Evolutionary conservation across 2,797 vertebrate species (phyloP).

Genomic region (Myotis planiceps): DNA sequence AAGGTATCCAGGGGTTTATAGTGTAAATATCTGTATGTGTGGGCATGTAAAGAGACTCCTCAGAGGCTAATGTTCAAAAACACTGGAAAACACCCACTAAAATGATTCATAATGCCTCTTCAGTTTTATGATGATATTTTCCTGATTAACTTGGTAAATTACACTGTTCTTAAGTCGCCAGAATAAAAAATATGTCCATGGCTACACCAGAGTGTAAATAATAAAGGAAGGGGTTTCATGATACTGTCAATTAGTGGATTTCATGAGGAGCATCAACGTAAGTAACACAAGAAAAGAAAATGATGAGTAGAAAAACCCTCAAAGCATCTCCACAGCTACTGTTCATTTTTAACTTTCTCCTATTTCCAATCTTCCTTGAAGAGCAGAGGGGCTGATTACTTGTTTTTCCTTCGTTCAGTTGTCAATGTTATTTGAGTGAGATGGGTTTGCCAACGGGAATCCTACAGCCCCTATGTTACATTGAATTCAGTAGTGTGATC

Average conservation of each 20-base stretch:
- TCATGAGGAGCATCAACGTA: neutral
- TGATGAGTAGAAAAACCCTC: neutral
- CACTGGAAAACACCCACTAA: conserved; percentile 37
- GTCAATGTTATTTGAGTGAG: neutral
- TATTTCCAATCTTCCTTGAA: neutral
- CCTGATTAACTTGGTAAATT: conserved; percentile 65
- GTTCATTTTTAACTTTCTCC: conserved; percentile 4
- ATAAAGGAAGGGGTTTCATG: neutral
- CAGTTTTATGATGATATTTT: conserved; percentile 48
- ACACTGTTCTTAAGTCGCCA: conserved; percentile 45
- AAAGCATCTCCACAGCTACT: accelerated
- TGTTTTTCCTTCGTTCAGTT: neutral
- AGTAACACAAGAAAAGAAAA: neutral
- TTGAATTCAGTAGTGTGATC: neutral
- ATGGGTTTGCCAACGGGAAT: neutral
- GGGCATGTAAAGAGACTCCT: conserved; percentile 14
- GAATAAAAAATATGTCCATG: conserved; percentile 35
- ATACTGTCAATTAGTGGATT: neutral
- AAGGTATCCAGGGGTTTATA: neutral
- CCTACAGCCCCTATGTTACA: neutral
- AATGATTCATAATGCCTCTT: conserved; percentile 44
- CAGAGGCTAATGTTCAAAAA: conserved; percentile 44
- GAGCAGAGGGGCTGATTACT: neutral
- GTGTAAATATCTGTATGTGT: neutral
- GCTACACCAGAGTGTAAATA: neutral